Evolutionary conservation across 2,113 vertebrate genomes (phyloP).

Genomic region (Panthera uncia): DNA sequence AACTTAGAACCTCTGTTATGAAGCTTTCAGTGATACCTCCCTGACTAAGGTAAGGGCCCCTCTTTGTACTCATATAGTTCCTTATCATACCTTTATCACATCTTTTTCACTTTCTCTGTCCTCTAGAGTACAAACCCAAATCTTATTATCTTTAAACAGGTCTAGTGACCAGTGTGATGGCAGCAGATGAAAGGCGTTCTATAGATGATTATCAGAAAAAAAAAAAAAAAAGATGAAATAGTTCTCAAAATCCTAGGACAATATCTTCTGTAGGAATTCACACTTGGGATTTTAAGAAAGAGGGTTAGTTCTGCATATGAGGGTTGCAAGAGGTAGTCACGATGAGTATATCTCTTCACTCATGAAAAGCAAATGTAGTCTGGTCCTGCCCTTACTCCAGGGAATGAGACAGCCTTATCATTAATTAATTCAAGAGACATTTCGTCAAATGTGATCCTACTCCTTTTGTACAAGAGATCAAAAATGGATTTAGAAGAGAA

Average conservation of each 20-base stretch:
- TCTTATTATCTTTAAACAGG: neutral
- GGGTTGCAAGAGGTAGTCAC: neutral
- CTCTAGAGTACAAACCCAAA: neutral
- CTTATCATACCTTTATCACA: neutral
- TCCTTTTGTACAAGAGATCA: neutral
- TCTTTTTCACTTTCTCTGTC: neutral
- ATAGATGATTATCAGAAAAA: neutral
- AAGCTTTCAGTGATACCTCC: neutral
- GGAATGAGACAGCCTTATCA: neutral
- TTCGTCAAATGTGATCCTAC: neutral
- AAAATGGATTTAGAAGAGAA: constrained; percentile 36
- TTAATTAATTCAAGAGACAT: neutral
- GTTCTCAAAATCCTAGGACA: neutral
- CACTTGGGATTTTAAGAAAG: neutral
- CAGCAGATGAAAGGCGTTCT: neutral
- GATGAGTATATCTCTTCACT: neutral
- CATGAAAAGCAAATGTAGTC: neutral
- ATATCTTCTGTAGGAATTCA: neutral
- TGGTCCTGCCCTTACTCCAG: neutral
- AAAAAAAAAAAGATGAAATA: neutral
- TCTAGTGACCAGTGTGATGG: neutral
- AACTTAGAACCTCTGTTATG: neutral
- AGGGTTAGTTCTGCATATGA: neutral
- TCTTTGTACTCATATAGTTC: neutral
- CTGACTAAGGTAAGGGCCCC: neutral